phyloP scores from a whole-genome alignment of 1,140 invertebrate species.

The Marisa cornuarietis region DNA sequence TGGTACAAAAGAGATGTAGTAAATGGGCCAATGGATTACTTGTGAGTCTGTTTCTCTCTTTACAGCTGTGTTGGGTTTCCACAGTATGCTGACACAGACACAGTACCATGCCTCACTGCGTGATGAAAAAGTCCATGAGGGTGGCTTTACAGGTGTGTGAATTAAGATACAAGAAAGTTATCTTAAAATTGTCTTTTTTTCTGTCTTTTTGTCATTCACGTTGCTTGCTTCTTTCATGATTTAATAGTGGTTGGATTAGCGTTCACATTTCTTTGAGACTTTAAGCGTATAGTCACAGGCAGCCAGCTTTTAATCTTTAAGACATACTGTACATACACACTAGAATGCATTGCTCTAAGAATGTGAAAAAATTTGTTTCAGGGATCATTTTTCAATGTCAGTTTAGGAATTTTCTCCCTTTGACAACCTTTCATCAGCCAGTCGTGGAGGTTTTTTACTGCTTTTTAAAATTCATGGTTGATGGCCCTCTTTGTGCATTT shows the following conservation, averaged over 20 bases:
- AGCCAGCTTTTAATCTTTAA: too few species aligned
- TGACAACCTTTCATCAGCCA: too few species aligned
- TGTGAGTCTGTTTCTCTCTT: conserved; percentile 27
- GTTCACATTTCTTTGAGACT: not conserved
- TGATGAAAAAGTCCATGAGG: conserved; percentile 60
- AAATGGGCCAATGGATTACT: not conserved
- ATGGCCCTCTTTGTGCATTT: too few species aligned
- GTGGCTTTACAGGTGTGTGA: conserved; percentile 60
- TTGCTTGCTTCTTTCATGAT: not conserved
- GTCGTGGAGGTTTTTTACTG: too few species aligned
- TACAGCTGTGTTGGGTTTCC: conserved; percentile 97
- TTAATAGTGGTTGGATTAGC: not conserved
- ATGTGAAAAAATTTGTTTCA: too few species aligned
- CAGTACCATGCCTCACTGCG: conserved; percentile 93
- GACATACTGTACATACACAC: too few species aligned
- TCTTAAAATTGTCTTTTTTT: not conserved
- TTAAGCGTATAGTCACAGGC: not conserved
- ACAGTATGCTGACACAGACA: conserved; percentile 99
- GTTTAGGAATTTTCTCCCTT: too few species aligned
- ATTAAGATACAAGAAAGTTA: not conserved
- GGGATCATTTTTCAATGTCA: too few species aligned
- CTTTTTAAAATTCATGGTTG: too few species aligned
- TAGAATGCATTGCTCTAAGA: not conserved
- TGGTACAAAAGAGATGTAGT: too few species aligned
- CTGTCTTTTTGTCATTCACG: not conserved